These are phyloP conservation scores for Peromyscus eremicus DNA, from an alignment of 2,797 vertebrate genomes.

Conservation along the genomic window DNA sequence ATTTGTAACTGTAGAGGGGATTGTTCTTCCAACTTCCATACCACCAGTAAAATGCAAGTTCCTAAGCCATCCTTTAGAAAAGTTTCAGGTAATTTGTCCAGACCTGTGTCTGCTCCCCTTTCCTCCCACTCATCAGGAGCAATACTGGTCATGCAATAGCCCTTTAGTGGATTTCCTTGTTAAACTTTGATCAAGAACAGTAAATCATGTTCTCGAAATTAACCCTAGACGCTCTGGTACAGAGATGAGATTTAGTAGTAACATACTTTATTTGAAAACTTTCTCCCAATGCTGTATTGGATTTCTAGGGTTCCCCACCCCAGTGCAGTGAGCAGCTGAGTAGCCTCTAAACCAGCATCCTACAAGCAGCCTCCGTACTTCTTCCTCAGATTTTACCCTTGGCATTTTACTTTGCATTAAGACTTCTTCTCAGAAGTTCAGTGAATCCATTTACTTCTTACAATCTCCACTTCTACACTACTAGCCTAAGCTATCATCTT, in stretches of 20 bases:
- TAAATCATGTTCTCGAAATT: conserved; percentile 46
- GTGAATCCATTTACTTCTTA: conserved; percentile 35
- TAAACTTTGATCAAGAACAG: conserved; percentile 3
- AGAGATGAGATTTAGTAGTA: conserved; percentile 36
- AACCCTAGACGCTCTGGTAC: conserved; percentile 50
- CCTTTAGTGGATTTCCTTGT: conserved; percentile 14
- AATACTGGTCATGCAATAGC: neutral
- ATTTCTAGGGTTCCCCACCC: neutral
- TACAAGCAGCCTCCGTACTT: neutral
- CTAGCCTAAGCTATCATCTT: conserved; percentile 11
- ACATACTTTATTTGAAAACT: conserved; percentile 23
- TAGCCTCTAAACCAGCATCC: neutral
- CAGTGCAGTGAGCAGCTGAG: neutral
- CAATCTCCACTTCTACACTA: neutral
- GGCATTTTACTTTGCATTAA: neutral
- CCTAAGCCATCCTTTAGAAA: neutral
- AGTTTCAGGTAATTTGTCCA: neutral
- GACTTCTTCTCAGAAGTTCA: conserved; percentile 35
- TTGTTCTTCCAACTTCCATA: conserved; percentile 37
- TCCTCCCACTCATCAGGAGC: neutral
- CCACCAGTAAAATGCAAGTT: neutral
- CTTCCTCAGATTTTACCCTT: neutral
- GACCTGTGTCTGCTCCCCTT: neutral
- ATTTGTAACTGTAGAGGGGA: neutral
- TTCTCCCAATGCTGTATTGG: neutral